phyloP scores from a whole-genome alignment of 2,797 vertebrate species.

The Notoglanidium macrostoma region DNA sequence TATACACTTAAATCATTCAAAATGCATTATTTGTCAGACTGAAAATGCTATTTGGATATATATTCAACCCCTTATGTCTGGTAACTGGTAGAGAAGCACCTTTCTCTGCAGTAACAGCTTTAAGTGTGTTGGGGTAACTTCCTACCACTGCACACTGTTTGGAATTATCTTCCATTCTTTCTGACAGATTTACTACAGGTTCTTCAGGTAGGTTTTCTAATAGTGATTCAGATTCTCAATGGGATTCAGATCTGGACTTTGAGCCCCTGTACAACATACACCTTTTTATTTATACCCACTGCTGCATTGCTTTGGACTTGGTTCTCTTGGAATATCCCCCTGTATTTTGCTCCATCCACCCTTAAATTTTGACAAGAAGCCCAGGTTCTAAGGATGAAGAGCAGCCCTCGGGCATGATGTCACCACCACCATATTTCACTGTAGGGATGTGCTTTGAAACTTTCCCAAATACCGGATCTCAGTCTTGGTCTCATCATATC shows the following conservation, averaged over 20 bases:
- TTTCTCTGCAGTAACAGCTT: background rate
- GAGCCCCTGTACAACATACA: background rate
- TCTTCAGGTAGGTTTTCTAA: background rate
- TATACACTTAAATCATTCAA: background rate
- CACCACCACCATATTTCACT: background rate
- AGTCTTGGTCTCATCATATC: background rate
- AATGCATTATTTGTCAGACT: background rate
- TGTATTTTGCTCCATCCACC: background rate
- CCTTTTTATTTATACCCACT: background rate
- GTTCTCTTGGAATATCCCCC: background rate
- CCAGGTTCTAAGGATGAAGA: background rate
- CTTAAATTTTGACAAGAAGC: background rate
- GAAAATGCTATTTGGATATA: background rate
- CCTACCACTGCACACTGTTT: background rate
- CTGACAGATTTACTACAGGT: background rate
- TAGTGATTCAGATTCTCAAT: background rate
- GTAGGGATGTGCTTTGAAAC: background rate
- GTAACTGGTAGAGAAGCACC: background rate
- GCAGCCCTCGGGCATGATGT: background rate
- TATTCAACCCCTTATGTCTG: background rate
- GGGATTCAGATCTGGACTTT: background rate
- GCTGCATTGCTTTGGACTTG: background rate
- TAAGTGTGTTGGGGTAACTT: background rate
- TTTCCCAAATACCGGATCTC: background rate
- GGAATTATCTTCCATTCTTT: background rate